Base-by-base conservation (phyloP, 2,888 invertebrate species). In the Zygogramma bicolorata region DNA sequence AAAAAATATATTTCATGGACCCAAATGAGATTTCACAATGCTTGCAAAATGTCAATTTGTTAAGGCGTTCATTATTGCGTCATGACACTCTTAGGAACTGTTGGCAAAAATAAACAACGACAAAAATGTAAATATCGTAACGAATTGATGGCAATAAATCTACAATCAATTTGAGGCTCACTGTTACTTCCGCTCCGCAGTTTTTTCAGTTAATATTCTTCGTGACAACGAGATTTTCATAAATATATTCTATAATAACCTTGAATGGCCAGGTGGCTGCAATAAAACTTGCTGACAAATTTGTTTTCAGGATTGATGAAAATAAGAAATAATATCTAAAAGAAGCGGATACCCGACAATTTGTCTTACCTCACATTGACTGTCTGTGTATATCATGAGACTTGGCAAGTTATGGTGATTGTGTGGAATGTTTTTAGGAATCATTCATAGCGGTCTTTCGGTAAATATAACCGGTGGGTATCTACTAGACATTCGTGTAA, bases 281-380 rank as follows among this genome's bases (percentile, higher is more conserved):
- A 46, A 46, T 46, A 46, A 46, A 46, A 46, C 18, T 46, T 46
- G 46, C 46, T 46, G 46, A 46, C 46, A 46, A 46, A 20, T 46
- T 46, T 46, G 46, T 46, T 46, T 46, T 46, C 46, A 8, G 20
- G 18, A 46, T 46, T 46, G 15, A 46, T 46, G 8, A 15, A 46
- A 20, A 20, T 20, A 46, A 46, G 18, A 42, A 46, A 46, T 46
- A n/a, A 46, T 15, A 46, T 18, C 18, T 20, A 18, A 46, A 46
- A 46, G 46, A 46, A 15, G 7, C 18, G 6, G 8, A 18, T 46
- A n/a, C n/a, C 13, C 18, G 18, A 46, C 42, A 15, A 42, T 42
- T 42, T n/a, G 15, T 15, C 15, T 42, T 15, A 18, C 1, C 15
- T 18, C 42, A 15, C 18, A 15, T 18, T 15, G n/a, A 1, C 15